Base-by-base conservation (phyloP, 53 echinoderm and acorn worm species). In the Echinometra lucunter region DNA sequence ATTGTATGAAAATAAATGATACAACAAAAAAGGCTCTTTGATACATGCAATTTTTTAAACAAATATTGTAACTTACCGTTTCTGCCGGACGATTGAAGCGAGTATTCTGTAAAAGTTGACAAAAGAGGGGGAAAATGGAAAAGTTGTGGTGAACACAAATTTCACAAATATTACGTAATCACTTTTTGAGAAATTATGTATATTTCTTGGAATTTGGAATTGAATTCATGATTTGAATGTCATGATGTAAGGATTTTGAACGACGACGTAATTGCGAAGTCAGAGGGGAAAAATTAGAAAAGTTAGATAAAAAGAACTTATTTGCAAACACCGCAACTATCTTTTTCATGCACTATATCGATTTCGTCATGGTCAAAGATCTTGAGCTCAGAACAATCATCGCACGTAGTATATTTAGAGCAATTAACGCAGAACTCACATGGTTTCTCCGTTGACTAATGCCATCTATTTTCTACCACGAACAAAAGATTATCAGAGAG, bases 51-150 rank as follows among this genome's bases (percentile, higher is more conserved):
- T n/a, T n/a, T n/a, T n/a, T n/a, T n/a, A n/a, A n/a, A n/a, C n/a
- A n/a, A n/a, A n/a, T n/a, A 66, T 66, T 21, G 44, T 85, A 1
- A 91, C 91, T 91, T 91, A 91, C 91, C 70, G 91, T 67, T 91
- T 91, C 91, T 63, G 91, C 91, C 21, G 67, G 67, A 8, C 91
- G 70, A 45, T 91, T 28, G 37, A 91, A 91, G 67, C 91, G 66
- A 72, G 67, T 67, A 18, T 91, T 91, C 91, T 91, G 91, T 38
- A 8, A 32, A 66, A 16, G 58, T 8, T 55, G 11, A 60, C 11
- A 32, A 32, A 69, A 69, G 15, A 32, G 69, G 7, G 11, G 69
- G 13, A 32, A 34, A 69, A 6, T 10, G 18, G 69, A 9, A 69
- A 10, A 69, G 32, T 3, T 34, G 32, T 63, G 23, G 11, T 30